Conservation (phyloP, 2,113 vertebrate genomes). For the Motacilla tschutschensis region DNA sequence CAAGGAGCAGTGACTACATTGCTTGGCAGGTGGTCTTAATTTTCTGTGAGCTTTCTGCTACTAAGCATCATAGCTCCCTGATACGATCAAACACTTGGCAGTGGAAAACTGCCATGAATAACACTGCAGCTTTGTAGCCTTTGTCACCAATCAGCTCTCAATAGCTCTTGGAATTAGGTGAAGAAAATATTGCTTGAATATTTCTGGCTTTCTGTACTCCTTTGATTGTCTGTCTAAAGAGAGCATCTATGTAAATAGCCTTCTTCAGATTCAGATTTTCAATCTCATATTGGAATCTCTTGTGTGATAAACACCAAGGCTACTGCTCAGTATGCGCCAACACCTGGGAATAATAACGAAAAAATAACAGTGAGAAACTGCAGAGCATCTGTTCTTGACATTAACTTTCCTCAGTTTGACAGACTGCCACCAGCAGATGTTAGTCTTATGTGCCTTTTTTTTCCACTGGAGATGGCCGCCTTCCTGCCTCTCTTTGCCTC, state of each 20-base stretch:
- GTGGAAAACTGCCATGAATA: constrained; percentile 12
- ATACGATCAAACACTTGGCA: background rate
- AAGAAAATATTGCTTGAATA: constrained; percentile 51
- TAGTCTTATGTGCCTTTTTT: constrained; percentile 70
- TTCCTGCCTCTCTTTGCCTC: constrained; percentile 56
- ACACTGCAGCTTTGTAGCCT: constrained; percentile 20
- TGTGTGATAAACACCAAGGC: constrained; percentile 72
- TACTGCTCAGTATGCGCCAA: constrained; percentile 67
- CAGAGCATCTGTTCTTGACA: constrained; percentile 75
- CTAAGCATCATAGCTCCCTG: background rate
- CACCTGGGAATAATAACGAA: constrained; percentile 82
- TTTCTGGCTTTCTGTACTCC: constrained; percentile 9
- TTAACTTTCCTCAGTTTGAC: constrained; percentile 77
- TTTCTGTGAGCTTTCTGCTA: constrained; percentile 11
- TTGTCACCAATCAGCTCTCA: constrained; percentile 32
- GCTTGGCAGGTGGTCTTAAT: background rate
- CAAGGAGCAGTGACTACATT: background rate
- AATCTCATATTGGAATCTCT: constrained; percentile 19
- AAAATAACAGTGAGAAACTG: constrained; percentile 78
- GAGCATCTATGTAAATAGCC: constrained; percentile 65
- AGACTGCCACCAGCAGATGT: constrained; percentile 78
- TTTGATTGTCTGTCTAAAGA: constrained; percentile 51
- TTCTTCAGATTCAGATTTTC: constrained; percentile 26
- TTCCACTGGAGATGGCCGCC: constrained; percentile 44
- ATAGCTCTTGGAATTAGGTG: constrained; percentile 63